A percentile compares a stretch with the other conserved stretches of the same genome.
Conservation (phyloP, 2,113 vertebrate species). For the Leiothrix lutea region DNA sequence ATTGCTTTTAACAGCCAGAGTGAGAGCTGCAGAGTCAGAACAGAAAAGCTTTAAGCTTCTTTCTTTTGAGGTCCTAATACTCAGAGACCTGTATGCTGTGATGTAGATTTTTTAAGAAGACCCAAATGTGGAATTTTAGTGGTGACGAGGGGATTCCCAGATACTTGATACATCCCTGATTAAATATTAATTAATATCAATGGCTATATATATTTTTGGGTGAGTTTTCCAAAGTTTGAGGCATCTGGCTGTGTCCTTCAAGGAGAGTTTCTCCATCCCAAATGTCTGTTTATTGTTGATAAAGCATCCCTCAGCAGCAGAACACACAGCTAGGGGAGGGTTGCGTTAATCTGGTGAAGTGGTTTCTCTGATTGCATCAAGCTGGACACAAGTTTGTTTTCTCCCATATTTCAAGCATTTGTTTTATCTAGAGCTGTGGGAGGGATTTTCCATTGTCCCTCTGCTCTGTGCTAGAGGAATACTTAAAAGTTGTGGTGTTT, state of each 20-base stretch:
- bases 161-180: background rate
- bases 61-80: background rate
- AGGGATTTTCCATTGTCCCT: background rate
- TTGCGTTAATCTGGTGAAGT: background rate
- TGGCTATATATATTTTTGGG: background rate
- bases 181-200: background rate
- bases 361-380: background rate
- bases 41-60: background rate
- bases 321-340: background rate
- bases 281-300: background rate
- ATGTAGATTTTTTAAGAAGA: background rate
- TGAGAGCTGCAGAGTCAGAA: background rate
- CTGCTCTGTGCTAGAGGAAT: background rate
- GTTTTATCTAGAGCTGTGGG: background rate
- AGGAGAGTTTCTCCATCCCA: background rate
- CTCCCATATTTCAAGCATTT: background rate
- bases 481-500: background rate
- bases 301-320: background rate
- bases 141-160: background rate
- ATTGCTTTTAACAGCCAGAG: background rate
- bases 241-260: rapidly evolving
- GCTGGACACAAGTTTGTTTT: background rate
- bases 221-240: background rate
- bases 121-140: background rate
- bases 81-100: background rate